A percentile compares a stretch with the other conserved stretches of the same genome.
These are phyloP conservation scores for Megalops atlanticus DNA, from an alignment of 2,113 vertebrate species.

Conservation along the genomic window DNA sequence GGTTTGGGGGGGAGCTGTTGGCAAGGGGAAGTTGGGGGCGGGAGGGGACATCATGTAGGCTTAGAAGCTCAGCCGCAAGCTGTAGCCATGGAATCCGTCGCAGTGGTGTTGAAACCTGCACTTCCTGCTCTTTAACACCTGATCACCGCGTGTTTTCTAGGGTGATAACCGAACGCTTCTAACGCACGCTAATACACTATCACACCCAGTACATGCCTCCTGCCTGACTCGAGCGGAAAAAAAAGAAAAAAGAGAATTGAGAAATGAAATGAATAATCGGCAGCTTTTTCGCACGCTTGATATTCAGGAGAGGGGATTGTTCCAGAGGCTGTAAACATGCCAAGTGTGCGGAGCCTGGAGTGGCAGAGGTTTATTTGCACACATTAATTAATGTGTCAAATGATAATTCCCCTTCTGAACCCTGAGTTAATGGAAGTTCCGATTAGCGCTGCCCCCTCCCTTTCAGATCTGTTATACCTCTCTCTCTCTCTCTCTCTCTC, in stretches of 20 bases:
- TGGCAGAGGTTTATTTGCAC: background rate
- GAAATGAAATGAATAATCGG: background rate
- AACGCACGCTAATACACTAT: background rate
- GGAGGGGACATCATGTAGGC: background rate
- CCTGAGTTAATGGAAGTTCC: slow-evolving; percentile 8
- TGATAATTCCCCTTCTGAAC: slow-evolving; percentile 3
- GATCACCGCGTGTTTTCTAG: too few relatives aligned
- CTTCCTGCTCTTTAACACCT: too few relatives aligned
- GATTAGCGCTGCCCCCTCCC: background rate
- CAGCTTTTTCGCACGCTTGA: background rate
- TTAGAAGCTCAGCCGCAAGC: background rate
- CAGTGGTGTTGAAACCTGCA: too few relatives aligned
- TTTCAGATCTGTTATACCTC: slow-evolving; percentile 4
- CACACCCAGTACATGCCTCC: background rate
- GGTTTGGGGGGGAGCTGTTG: too few relatives aligned
- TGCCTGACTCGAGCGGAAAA: background rate
- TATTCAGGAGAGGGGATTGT: background rate
- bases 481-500: background rate
- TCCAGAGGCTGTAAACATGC: background rate
- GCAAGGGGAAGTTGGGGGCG: background rate
- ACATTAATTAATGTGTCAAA: slow-evolving; percentile 8
- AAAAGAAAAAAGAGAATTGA: too few relatives aligned
- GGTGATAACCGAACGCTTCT: too few relatives aligned
- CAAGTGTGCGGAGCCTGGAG: background rate
- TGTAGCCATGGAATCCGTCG: slow-evolving; percentile 15